phyloP scores from a whole-genome alignment of 2,797 vertebrate species.

The Protonibea diacanthus region DNA sequence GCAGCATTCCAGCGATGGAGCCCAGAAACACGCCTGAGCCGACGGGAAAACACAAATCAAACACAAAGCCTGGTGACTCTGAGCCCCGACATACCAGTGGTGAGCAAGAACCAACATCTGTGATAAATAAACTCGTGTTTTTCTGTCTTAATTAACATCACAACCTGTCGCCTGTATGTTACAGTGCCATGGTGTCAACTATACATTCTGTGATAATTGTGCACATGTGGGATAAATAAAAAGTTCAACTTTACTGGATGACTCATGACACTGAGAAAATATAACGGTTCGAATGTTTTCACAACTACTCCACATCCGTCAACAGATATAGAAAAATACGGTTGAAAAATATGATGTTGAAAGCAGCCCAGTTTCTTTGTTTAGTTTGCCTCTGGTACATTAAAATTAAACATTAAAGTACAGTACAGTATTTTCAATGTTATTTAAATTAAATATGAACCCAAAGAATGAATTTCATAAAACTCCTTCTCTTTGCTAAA shows the following conservation, averaged over 20 bases:
- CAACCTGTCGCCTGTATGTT: not conserved
- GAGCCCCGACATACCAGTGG: not conserved
- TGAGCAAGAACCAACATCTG: not conserved
- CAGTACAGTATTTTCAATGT: not conserved
- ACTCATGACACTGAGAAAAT: not conserved
- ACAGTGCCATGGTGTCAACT: not conserved
- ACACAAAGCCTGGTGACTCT: conserved; percentile 1
- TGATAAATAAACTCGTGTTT: not conserved
- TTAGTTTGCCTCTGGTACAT: not conserved
- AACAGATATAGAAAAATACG: not conserved
- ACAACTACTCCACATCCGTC: not conserved
- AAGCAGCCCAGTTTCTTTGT: not conserved
- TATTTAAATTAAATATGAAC: not conserved
- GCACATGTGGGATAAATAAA: not conserved
- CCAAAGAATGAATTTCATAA: not conserved
- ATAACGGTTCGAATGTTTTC: not conserved
- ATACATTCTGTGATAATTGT: not conserved
- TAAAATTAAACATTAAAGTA: not conserved
- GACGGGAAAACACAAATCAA: conserved; percentile 36
- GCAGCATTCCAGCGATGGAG: conserved; percentile 90
- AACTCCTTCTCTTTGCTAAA: not conserved
- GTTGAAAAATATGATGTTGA: not conserved
- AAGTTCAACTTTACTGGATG: not conserved
- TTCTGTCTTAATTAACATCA: not conserved
- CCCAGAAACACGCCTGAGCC: conserved; percentile 93